Evolutionary conservation across 2,113 vertebrate species (phyloP).

Genomic region (Saimiri boliviensis): DNA sequence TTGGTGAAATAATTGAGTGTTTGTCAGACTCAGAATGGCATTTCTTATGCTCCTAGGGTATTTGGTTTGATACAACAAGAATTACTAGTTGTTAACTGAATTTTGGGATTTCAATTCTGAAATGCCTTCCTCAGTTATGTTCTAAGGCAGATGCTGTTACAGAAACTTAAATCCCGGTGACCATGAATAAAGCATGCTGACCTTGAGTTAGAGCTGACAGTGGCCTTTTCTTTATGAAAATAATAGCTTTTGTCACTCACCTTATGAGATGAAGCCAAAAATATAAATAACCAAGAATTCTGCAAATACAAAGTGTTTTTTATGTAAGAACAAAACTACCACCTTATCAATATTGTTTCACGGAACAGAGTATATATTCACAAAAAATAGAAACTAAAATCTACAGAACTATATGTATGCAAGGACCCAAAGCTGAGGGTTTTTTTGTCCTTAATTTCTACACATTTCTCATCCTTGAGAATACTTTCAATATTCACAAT

Average conservation of each 20-base stretch:
- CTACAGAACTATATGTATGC: not conserved
- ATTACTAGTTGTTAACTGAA: conserved; percentile 28
- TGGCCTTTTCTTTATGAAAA: conserved; percentile 62
- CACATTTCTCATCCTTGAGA: not conserved
- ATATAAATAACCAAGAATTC: conserved; percentile 47
- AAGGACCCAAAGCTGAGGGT: not conserved
- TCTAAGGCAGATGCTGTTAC: conserved; percentile 12
- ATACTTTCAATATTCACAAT: not conserved
- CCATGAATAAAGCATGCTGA: conserved; percentile 35
- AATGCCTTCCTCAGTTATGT: conserved; percentile 4
- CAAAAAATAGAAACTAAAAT: conserved; percentile 39
- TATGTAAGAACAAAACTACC: conserved; percentile 7
- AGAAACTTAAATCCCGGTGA: conserved; percentile 29
- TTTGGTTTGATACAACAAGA: not conserved
- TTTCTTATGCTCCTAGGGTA: not conserved
- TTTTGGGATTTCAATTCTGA: conserved; percentile 34
- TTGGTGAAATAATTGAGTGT: not conserved
- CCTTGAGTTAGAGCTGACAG: conserved; percentile 58
- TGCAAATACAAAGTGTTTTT: conserved; percentile 34
- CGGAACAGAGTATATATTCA: conserved; percentile 32
- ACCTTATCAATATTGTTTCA: not conserved
- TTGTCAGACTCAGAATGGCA: not conserved
- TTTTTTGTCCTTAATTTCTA: not conserved
- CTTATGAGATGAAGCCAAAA: conserved; percentile 55
- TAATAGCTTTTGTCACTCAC: conserved; percentile 62